phyloP scores from a whole-genome alignment of 2,797 vertebrate species.

The Spinibarbus caldwelli region DNA sequence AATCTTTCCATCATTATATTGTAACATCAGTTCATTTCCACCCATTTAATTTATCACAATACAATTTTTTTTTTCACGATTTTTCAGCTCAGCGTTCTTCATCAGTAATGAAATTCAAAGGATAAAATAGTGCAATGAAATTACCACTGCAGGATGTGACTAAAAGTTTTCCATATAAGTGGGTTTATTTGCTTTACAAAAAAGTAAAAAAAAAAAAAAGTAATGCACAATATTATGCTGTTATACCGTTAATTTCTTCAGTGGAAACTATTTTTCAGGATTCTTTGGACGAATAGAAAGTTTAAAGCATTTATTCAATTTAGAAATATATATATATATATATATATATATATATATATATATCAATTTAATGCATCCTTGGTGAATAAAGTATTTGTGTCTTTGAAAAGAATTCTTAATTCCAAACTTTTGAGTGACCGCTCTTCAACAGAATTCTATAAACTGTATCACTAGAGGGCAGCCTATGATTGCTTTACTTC shows the following conservation, averaged over 20 bases:
- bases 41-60: neutral
- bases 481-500: conserved; percentile 32
- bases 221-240: neutral
- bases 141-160: neutral
- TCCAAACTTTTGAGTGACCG: neutral
- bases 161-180: neutral
- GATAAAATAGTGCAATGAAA: neutral
- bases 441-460: neutral
- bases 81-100: neutral
- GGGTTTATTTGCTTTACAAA: neutral
- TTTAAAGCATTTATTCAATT: neutral
- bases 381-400: neutral
- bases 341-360: too few relatives aligned
- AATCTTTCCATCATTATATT: neutral
- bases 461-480: conserved; percentile 53
- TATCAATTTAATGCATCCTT: neutral
- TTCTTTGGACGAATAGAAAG: neutral
- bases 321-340: too few relatives aligned
- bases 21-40: neutral
- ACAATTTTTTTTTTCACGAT: neutral
- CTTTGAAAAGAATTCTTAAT: neutral
- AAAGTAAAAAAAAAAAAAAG: neutral
- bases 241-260: too few relatives aligned
- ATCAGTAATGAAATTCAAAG: neutral
- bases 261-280: neutral